These are phyloP conservation scores for Elanus axillaris DNA, from an alignment of 2,113 vertebrate species.

Conservation along the genomic window DNA sequence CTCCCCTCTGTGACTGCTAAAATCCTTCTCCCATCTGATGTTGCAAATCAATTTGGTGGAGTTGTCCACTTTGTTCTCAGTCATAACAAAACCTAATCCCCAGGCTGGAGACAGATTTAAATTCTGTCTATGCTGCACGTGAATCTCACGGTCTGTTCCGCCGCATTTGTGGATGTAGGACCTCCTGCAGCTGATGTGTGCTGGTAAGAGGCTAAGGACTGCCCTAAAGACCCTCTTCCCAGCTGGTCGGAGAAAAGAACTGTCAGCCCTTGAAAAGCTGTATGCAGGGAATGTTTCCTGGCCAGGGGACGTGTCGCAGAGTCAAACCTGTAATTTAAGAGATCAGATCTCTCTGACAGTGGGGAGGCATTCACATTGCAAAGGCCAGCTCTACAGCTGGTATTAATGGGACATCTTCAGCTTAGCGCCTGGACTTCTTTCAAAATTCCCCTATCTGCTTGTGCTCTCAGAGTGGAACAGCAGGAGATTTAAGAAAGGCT, in stretches of 20 bases:
- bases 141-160: not conserved
- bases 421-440: not conserved
- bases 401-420: not conserved
- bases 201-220: not conserved
- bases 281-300: not conserved
- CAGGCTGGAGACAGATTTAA: not conserved
- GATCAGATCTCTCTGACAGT: not conserved
- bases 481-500: not conserved
- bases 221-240: not conserved
- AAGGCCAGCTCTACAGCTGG: not conserved
- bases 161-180: fast-evolving
- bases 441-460: not conserved
- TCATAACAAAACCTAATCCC: constrained; percentile 25
- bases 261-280: not conserved
- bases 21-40: not conserved
- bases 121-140: not conserved
- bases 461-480: not conserved
- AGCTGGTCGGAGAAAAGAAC: not conserved
- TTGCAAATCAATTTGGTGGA: not conserved
- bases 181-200: not conserved
- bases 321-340: not conserved
- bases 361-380: not conserved
- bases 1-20: not conserved
- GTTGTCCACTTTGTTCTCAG: constrained; percentile 30
- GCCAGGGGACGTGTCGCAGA: not conserved